These are phyloP conservation scores for Scolopax bukidnonensis DNA, from an alignment of 2,797 vertebrate species.

Conservation along the genomic window DNA sequence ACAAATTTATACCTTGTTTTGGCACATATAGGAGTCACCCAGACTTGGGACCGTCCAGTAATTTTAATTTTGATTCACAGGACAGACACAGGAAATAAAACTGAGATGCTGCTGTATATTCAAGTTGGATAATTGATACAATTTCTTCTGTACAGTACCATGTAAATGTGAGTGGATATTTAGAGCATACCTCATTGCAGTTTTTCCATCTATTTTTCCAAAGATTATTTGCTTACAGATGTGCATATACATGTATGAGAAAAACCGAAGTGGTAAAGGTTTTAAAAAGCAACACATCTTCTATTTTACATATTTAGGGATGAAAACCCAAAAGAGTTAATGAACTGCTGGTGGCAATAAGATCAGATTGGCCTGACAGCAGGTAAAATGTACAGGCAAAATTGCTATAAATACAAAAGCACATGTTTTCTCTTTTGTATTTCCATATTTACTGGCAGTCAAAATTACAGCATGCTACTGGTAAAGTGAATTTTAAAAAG, in stretches of 20 bases:
- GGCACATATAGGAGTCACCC: neutral
- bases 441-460: neutral
- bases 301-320: neutral
- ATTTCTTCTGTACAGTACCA: neutral
- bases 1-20: neutral
- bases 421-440: constrained; percentile 16
- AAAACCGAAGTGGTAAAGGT: neutral
- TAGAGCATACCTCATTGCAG: neutral
- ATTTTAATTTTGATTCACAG: neutral
- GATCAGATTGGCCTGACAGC: neutral
- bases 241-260: neutral
- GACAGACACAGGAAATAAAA: neutral
- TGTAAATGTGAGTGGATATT: neutral
- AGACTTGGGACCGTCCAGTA: neutral
- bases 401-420: neutral
- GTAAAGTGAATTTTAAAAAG: neutral
- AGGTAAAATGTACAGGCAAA: neutral
- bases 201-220: neutral
- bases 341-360: neutral
- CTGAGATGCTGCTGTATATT: neutral
- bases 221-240: neutral
- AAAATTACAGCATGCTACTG: constrained; percentile 12
- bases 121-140: neutral
- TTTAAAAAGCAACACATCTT: neutral
- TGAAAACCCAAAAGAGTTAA: neutral